phyloP scores from a whole-genome alignment of 2,888 invertebrate genomes.

The Muscina levida region DNA sequence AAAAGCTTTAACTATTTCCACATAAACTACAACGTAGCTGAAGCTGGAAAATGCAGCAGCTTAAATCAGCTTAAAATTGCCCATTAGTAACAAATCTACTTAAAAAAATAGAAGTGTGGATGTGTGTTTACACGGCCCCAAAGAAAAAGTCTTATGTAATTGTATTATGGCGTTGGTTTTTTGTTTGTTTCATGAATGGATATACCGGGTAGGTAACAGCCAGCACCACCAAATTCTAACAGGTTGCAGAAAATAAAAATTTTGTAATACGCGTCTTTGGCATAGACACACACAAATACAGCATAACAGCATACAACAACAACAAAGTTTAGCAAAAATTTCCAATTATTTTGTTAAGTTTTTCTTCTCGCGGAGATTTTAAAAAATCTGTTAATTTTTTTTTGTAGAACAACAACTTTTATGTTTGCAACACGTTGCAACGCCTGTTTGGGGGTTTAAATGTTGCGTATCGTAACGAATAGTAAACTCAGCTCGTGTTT shows the following conservation, averaged over 20 bases:
- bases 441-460: slow-evolving; percentile 43
- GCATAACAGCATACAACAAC: no score
- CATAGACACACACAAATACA: slow-evolving; percentile 5
- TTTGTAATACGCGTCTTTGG: background rate
- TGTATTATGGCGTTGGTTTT: background rate
- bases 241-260: slow-evolving; percentile 47
- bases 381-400: slow-evolving; percentile 9
- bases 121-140: slow-evolving; percentile 1
- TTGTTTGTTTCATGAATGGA: background rate
- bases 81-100: slow-evolving; percentile 50
- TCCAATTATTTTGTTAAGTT: slow-evolving; percentile 6
- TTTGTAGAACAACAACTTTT: background rate
- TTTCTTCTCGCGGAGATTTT: background rate
- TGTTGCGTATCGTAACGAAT: slow-evolving; percentile 15
- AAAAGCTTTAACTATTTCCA: slow-evolving; percentile 43
- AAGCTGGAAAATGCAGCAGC: slow-evolving; percentile 14
- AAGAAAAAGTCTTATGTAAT: background rate
- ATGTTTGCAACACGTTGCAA: slow-evolving; percentile 14
- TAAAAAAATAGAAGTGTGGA: background rate
- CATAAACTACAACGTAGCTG: slow-evolving; percentile 6
- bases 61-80: slow-evolving; percentile 44
- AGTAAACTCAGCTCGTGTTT: background rate
- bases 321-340: slow-evolving; percentile 25
- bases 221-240: slow-evolving; percentile 45
- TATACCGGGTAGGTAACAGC: no score